Base-by-base conservation (phyloP, 2,888 invertebrate species). In the Ophion obscuratus region DNA sequence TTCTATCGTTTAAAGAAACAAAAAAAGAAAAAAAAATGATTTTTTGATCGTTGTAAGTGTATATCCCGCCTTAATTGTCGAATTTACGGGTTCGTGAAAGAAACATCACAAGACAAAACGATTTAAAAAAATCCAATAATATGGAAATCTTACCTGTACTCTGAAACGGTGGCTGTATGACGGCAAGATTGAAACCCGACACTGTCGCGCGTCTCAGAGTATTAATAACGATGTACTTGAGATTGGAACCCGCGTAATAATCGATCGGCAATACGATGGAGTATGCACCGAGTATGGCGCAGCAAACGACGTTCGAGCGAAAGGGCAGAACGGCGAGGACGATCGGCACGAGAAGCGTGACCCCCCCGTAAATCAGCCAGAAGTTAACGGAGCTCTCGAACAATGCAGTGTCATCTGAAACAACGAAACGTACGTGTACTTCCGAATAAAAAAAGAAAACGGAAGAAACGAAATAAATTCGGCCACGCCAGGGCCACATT, bases 201-300 rank as follows among this genome's bases (percentile, higher is more conserved):
- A 96, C 95, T 0, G 95, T 95, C 0, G 96, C 95, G 87, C 97
- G 95, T 87, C 97, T 94, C n/a, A 96, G 92, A 0, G 95, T 94
- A 90, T 97, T 97, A 27, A 97, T 94, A 2, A 97, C 89, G 57
- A 97, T 96, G 91, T 96, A 97, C 89, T 96, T 96, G 88, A 97
- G 93, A 93, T 95, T 96, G 47, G 96, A 95, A 36, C 96, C 96
- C 85, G 95, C 87, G 89, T 95, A 96, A 90, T 96, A 95, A 93
- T 97, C 97, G 14, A 97, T 91, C 61, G 96, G 95, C 86, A 96
- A 93, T 67, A 96, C 94, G 14, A 95, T 92, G 40, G 96, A 95
- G 92, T 96, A 97, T 11, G 96, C 95, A 70, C 97, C 97, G 47
- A 97, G 92, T 17, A 97, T 91, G 3, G 96, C 95, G 88, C 96